Conservation (phyloP, 2,113 vertebrate species). For the Meriones unguiculatus region DNA sequence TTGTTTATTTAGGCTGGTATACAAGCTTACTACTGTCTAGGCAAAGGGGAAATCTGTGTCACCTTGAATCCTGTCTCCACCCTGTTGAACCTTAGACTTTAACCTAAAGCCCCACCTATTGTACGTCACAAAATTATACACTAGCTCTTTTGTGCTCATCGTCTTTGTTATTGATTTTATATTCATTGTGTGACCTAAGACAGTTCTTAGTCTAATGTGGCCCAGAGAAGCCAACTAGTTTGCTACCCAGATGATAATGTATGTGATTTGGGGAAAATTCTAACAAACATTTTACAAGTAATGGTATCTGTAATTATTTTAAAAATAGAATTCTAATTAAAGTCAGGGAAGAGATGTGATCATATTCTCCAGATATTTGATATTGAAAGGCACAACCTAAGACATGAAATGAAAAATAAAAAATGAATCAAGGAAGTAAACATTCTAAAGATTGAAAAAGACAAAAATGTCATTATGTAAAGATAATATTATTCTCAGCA, state of each 20-base stretch:
- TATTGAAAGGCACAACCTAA: neutral
- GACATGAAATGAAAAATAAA: neutral
- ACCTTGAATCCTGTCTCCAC: no score
- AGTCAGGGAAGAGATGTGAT: neutral
- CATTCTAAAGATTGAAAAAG: neutral
- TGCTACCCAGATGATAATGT: neutral
- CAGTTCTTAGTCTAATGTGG: neutral
- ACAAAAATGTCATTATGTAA: neutral
- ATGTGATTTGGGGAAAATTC: neutral
- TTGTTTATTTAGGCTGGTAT: accelerated
- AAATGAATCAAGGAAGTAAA: neutral
- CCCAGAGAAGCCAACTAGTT: neutral
- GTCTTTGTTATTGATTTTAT: neutral
- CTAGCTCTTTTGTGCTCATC: neutral
- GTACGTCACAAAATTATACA: neutral
- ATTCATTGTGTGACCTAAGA: neutral
- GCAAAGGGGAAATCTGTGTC: neutral
- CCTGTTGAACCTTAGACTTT: neutral
- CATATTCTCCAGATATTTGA: neutral
- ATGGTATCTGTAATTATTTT: neutral
- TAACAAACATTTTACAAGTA: neutral
- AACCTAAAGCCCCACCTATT: accelerated
- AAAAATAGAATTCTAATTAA: neutral
- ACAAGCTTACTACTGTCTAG: neutral
- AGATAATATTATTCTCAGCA: neutral